Base-by-base conservation (phyloP, 1,140 invertebrate species). In the Drosophila lowei region DNA sequence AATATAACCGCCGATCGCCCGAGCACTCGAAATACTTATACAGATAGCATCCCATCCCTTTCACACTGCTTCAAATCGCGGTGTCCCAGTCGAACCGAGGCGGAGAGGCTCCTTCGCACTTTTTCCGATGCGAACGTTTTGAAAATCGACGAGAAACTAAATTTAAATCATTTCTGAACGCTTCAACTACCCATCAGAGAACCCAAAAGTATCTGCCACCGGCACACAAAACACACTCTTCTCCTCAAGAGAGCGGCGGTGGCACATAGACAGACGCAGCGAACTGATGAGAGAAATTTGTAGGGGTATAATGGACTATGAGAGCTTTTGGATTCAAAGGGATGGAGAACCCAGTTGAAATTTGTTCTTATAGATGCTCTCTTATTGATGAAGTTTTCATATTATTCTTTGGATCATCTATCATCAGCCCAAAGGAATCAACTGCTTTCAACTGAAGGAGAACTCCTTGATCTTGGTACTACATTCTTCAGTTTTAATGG, bases 111-210 rank as follows among this genome's bases (percentile, higher is more conserved):
- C 55, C 61, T 57, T 57, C 61, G 53, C 55, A 55, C 56, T 63
- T 59, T 63, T 66, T 60, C 72, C 57, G 50, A 71, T 89, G 89
- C 66, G 85, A 76, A 83, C 89, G 77, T 66, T 72, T 85, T 81
- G 76, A 77, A 81, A 79, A 81, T 83, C 84, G 80, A 79, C 75
- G 84, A 72, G 79, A 73, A 89, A 90, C 89, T 90, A 89, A 90
- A 73, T 79, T 86, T 74, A 86, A 83, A 81, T 71, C 48, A 68
- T 79, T 84, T 79, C 25, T 41, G 62, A 67, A 89, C 79, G 76
- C 79, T 89, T 74, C 60, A 89, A 66, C 60, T 71, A 89, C 58
- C 83, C 75, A 34, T 57, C 48, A 34, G 34, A 9, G 25, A 46
- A 50, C 30, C 30, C 46, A 60, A 57, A 59, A 53, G 58, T 55